Evolutionary conservation across 2,797 vertebrate species (phyloP).

Genomic region (Rhinatrema bivittatum): DNA sequence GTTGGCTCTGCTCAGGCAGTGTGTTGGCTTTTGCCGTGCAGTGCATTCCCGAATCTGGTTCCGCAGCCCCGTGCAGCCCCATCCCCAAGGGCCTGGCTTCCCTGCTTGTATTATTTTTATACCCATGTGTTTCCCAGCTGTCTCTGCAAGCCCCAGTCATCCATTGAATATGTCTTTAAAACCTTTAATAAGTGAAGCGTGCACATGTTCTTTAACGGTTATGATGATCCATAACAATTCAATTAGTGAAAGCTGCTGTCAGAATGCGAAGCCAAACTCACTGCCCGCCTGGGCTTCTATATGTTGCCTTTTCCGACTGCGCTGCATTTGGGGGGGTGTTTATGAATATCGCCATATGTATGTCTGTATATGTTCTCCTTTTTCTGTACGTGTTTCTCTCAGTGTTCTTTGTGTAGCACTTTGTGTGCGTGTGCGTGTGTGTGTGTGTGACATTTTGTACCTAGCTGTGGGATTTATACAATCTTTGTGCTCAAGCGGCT

Average conservation of each 20-base stretch:
- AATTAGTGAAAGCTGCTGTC: slow-evolving; percentile 62
- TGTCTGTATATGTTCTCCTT: no score
- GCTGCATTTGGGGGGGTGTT: slow-evolving; percentile 12
- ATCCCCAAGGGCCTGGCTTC: not conserved
- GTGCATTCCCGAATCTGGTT: not conserved
- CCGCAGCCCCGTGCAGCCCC: not conserved
- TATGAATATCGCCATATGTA: no score
- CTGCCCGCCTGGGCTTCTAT: no score
- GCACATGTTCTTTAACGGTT: slow-evolving; percentile 71
- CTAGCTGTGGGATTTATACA: no score
- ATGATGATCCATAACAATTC: slow-evolving; percentile 67
- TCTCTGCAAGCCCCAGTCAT: slow-evolving; percentile 46
- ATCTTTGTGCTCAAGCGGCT: no score
- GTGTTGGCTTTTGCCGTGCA: no score
- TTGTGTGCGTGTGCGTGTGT: no score
- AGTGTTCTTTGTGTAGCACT: no score
- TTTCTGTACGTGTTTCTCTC: no score
- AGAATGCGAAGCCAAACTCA: not conserved
- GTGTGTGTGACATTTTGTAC: no score
- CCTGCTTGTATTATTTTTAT: slow-evolving; percentile 38
- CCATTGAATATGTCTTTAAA: slow-evolving; percentile 70
- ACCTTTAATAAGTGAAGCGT: slow-evolving; percentile 77
- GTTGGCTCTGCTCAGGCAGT: no score
- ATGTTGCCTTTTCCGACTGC: not conserved
- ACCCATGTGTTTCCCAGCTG: slow-evolving; percentile 66